These are phyloP conservation scores for Bos indicus DNA, from an alignment of 2,113 vertebrate species.

Conservation along the genomic window DNA sequence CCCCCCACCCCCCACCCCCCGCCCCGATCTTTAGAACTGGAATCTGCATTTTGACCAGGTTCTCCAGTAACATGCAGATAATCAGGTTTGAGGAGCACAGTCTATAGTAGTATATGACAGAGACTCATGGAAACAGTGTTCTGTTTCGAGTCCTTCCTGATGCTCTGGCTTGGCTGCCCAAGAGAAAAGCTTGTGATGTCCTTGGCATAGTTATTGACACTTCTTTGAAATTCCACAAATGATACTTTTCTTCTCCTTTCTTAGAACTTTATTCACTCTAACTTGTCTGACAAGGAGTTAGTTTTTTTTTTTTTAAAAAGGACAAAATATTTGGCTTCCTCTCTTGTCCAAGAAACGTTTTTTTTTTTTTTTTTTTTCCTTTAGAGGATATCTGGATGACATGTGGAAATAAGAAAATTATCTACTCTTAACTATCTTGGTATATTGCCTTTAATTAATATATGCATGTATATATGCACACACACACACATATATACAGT, in stretches of 20 bases:
- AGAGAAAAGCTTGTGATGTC: background rate
- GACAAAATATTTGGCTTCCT: background rate
- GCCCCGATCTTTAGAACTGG: background rate
- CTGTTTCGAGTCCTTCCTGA: background rate
- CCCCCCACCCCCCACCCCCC: accelerated
- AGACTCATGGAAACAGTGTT: background rate
- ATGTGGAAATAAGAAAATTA: background rate
- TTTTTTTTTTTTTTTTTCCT: background rate
- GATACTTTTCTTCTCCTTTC: background rate
- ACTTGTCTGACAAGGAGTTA: background rate
- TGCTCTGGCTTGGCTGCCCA: background rate
- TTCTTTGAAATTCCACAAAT: background rate
- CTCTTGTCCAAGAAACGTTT: background rate
- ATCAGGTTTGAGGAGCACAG: background rate
- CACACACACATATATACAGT: too few species aligned
- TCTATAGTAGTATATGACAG: background rate
- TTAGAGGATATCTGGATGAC: background rate
- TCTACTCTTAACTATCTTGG: background rate
- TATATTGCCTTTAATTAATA: background rate
- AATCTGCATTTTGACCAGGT: background rate
- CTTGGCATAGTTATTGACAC: background rate
- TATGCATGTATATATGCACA: background rate
- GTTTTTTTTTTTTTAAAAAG: background rate
- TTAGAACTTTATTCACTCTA: background rate
- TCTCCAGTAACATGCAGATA: background rate